Conservation (phyloP, 2,113 vertebrate species). For the Syngnathus floridae region DNA sequence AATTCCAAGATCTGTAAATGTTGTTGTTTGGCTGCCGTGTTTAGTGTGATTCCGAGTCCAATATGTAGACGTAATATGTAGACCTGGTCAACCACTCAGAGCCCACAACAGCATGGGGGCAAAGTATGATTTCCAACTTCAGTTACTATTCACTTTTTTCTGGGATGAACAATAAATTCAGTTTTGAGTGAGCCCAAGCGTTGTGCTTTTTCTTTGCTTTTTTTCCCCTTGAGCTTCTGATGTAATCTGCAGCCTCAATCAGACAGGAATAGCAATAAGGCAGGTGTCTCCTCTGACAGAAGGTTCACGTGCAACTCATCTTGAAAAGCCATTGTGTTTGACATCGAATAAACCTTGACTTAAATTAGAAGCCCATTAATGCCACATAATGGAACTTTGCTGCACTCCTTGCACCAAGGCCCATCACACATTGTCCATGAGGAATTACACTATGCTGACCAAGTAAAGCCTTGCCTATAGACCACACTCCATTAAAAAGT, state of each 20-base stretch:
- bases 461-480: slow-evolving; percentile 18
- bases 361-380: slow-evolving; percentile 64
- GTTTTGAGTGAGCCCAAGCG: neutral
- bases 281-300: slow-evolving; percentile 32
- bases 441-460: slow-evolving; percentile 32
- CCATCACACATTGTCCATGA: slow-evolving; percentile 29
- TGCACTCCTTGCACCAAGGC: slow-evolving; percentile 17
- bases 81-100: too few species aligned
- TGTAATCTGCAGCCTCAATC: slow-evolving; percentile 20
- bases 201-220: slow-evolving; percentile 13
- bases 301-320: slow-evolving; percentile 49
- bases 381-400: slow-evolving; percentile 53
- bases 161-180: slow-evolving; percentile 19
- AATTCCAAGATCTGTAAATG: too few species aligned
- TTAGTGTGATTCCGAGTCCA: too few species aligned
- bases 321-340: slow-evolving; percentile 62
- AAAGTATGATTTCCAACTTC: too few species aligned
- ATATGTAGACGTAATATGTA: too few species aligned
- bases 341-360: slow-evolving; percentile 60
- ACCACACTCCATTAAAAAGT: slow-evolving; percentile 33
- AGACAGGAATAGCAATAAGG: slow-evolving; percentile 28
- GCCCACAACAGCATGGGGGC: too few species aligned
- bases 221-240: slow-evolving; percentile 31
- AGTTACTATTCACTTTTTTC: neutral
- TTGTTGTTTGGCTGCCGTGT: too few species aligned